phyloP scores from a whole-genome alignment of 2,888 invertebrate species.

The Hyposoter dolosus region DNA sequence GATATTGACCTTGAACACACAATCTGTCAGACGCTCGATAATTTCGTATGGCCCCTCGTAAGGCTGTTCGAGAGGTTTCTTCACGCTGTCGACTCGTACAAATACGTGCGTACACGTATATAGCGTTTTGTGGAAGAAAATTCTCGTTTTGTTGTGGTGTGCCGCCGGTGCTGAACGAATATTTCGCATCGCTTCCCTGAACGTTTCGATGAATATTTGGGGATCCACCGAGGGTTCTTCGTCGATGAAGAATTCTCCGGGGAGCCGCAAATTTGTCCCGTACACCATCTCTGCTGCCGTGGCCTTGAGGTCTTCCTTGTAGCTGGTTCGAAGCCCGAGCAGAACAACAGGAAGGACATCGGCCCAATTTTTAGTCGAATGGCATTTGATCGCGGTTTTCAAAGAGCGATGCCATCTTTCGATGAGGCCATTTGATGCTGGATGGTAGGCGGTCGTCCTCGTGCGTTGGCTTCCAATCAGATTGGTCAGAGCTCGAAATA shows the following conservation, averaged over 20 bases:
- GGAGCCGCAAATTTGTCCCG: slow-evolving; percentile 60
- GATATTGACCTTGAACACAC: slow-evolving; percentile 60
- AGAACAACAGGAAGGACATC: slow-evolving; percentile 72
- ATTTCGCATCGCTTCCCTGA: slow-evolving; percentile 55
- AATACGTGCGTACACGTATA: slow-evolving; percentile 67
- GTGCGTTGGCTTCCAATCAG: slow-evolving; percentile 71
- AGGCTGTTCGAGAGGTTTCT: slow-evolving; percentile 68
- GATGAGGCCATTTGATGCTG: slow-evolving; percentile 82
- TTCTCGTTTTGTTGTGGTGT: slow-evolving; percentile 49
- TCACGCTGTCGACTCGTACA: slow-evolving; percentile 51
- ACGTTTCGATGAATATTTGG: slow-evolving; percentile 56
- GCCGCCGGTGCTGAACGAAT: slow-evolving; percentile 54
- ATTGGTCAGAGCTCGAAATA: slow-evolving; percentile 73
- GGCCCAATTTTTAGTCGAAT: slow-evolving; percentile 60
- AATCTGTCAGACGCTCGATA: background rate
- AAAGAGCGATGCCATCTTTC: slow-evolving; percentile 83
- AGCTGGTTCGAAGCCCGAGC: slow-evolving; percentile 76
- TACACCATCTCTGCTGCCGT: slow-evolving; percentile 62
- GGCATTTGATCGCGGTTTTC: slow-evolving; percentile 80
- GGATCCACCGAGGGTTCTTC: slow-evolving; percentile 48
- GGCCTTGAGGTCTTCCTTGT: slow-evolving; percentile 53
- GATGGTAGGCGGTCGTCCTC: slow-evolving; percentile 79
- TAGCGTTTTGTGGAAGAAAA: slow-evolving; percentile 56
- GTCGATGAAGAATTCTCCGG: slow-evolving; percentile 66
- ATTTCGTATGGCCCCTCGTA: slow-evolving; percentile 73